A percentile compares a stretch with the other conserved stretches of the same genome.
Conservation (phyloP, 2,888 invertebrate species). For the Drosophila colorata region DNA sequence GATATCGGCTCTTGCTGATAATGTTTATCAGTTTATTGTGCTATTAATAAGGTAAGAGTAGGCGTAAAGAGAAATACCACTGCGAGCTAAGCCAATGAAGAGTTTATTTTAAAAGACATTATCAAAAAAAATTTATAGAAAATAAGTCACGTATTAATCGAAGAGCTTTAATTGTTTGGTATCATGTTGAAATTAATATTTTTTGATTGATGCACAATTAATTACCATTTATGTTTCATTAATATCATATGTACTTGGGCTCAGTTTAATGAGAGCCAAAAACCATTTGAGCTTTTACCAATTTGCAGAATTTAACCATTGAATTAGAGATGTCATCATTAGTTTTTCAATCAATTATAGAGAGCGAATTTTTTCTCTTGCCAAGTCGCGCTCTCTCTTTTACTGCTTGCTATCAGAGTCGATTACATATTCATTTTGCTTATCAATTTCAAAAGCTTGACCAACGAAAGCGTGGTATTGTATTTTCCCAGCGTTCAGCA, state of each 20-base stretch:
- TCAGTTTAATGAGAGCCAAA: background rate
- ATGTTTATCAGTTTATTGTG: constrained; percentile 54
- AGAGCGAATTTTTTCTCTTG: background rate
- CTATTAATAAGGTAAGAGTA: constrained; percentile 40
- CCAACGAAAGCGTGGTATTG: constrained; percentile 1
- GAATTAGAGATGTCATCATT: constrained; percentile 28
- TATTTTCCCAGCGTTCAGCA: background rate
- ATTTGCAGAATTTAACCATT: constrained; percentile 6
- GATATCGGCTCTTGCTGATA: constrained; percentile 50
- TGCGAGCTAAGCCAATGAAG: constrained; percentile 1
- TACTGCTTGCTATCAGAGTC: background rate
- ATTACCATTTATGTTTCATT: background rate
- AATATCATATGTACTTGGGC: background rate
- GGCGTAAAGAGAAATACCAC: constrained; percentile 16
- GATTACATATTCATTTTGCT: constrained; percentile 19
- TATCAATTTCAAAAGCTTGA: constrained; percentile 34
- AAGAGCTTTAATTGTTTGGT: background rate
- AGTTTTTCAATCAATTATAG: background rate
- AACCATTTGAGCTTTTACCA: background rate
- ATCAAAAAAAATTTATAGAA: background rate
- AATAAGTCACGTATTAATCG: background rate
- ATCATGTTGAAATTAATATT: background rate
- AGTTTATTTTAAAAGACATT: constrained; percentile 3
- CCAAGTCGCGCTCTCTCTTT: background rate
- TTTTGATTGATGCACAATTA: background rate